Evolutionary conservation across 1,140 invertebrate genomes (phyloP).

Genomic region (Elymnias hypermnestra): DNA sequence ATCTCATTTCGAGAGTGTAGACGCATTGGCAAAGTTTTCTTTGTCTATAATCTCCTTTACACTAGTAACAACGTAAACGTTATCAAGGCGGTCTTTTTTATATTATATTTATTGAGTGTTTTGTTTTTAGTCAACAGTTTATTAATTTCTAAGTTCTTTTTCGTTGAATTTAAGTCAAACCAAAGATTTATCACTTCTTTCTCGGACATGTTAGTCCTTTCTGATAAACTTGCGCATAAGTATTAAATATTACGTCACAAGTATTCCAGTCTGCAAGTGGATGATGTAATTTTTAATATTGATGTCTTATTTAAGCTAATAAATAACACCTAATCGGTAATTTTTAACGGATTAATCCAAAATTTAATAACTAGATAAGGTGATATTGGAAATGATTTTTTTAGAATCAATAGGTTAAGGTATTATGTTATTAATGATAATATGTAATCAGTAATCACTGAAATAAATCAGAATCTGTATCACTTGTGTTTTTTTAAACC

Average conservation of each 20-base stretch:
- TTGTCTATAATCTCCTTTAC: not conserved
- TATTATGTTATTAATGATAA: slow-evolving; percentile 70
- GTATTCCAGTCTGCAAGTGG: not conserved
- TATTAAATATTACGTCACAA: slow-evolving; percentile 13
- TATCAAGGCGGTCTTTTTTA: slow-evolving; percentile 32
- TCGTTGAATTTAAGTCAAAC: slow-evolving; percentile 28
- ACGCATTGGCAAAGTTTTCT: slow-evolving; percentile 39
- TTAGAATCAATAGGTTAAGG: slow-evolving; percentile 72
- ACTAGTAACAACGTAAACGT: slow-evolving; percentile 14
- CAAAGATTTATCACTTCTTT: slow-evolving; percentile 37
- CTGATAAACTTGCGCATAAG: slow-evolving; percentile 7
- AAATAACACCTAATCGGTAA: slow-evolving; percentile 55
- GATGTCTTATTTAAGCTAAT: slow-evolving; percentile 42
- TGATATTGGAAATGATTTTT: slow-evolving; percentile 76
- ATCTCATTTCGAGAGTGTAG: slow-evolving; percentile 22
- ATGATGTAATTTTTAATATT: slow-evolving; percentile 19
- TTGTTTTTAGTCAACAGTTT: slow-evolving; percentile 28
- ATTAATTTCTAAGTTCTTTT: slow-evolving; percentile 31
- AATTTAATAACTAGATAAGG: slow-evolving; percentile 68
- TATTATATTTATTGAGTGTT: slow-evolving; percentile 30
- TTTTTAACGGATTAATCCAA: slow-evolving; percentile 66
- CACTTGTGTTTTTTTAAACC: slow-evolving; percentile 24
- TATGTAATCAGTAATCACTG: slow-evolving; percentile 74
- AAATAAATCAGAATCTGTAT: slow-evolving; percentile 67
- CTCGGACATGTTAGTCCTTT: slow-evolving; percentile 6